phyloP scores from a whole-genome alignment of 2,797 vertebrate genomes.

The Neomorphus geoffroyi region DNA sequence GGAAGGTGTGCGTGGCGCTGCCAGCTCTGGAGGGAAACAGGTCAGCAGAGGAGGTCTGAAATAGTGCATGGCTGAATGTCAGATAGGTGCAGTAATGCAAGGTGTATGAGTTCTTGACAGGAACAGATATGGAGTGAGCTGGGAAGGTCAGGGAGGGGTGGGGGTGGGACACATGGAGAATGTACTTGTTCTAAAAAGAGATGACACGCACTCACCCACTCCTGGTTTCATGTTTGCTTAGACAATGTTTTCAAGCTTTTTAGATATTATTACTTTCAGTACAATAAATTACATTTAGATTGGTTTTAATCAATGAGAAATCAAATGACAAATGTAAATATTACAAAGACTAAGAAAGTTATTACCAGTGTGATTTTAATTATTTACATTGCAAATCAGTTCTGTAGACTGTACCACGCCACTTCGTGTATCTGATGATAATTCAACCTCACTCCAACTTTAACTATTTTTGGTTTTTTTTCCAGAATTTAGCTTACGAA shows the following conservation, averaged over 20 bases:
- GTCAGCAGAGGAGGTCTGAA: background rate
- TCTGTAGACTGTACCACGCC: background rate
- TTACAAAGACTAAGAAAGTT: background rate
- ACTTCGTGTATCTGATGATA: background rate
- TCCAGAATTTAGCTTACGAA: constrained; percentile 97
- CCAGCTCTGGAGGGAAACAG: background rate
- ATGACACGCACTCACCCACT: background rate
- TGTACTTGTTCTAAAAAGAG: background rate
- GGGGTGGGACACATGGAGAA: background rate
- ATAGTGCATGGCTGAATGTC: background rate
- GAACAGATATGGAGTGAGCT: background rate
- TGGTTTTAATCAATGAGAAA: constrained; percentile 2
- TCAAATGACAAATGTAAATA: constrained; percentile 47
- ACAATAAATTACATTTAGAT: constrained; percentile 44
- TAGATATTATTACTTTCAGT: constrained; percentile 48
- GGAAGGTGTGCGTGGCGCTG: background rate
- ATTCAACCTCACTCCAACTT: background rate
- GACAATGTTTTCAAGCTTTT: background rate
- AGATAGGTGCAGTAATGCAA: background rate
- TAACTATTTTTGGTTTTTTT: constrained; percentile 27
- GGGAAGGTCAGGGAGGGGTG: background rate
- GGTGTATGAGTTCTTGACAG: background rate
- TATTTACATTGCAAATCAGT: background rate
- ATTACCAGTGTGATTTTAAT: background rate
- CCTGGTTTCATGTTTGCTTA: background rate